Percentiles rank a stretch among this genome's conserved stretches.
Evolutionary conservation across 2,113 vertebrate species (phyloP).

Genomic region (Labeo catla): DNA sequence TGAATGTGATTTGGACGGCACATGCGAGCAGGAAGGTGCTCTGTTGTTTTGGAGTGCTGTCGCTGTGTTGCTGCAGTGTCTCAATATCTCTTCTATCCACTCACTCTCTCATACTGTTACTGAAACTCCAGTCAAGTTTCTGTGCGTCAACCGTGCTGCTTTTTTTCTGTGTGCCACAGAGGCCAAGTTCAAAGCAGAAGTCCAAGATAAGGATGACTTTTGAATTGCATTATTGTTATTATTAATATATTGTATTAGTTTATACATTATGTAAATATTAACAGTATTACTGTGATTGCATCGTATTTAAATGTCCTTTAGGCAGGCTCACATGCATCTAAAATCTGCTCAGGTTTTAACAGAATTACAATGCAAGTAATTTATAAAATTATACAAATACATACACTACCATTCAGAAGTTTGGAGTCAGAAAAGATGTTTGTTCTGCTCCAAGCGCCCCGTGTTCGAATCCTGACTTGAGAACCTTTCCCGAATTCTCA

Average conservation of each 20-base stretch:
- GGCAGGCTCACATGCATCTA: neutral
- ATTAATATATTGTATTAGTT: neutral
- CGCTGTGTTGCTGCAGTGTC: slow-evolving; percentile 68
- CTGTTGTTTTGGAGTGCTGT: slow-evolving; percentile 67
- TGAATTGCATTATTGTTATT: too few species aligned
- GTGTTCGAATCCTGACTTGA: too few species aligned
- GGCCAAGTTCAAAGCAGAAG: slow-evolving; percentile 29
- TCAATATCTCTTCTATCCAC: slow-evolving; percentile 56
- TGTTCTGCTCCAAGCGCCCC: too few species aligned
- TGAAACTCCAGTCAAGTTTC: slow-evolving; percentile 42
- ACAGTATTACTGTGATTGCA: neutral
- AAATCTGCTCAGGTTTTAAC: neutral
- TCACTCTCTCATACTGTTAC: slow-evolving; percentile 57
- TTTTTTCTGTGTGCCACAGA: slow-evolving; percentile 47
- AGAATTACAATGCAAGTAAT: neutral
- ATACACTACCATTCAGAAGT: neutral
- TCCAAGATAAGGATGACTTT: neutral
- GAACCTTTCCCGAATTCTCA: too few species aligned
- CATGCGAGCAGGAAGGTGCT: slow-evolving; percentile 69
- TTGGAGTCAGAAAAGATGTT: neutral
- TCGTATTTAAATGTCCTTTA: neutral
- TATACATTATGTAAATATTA: neutral
- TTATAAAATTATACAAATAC: neutral
- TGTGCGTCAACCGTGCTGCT: slow-evolving; percentile 56
- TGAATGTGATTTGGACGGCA: slow-evolving; percentile 45